These are phyloP conservation scores for Corythoichthys haematopterus DNA, from an alignment of 2,113 vertebrate genomes.

Conservation along the genomic window DNA sequence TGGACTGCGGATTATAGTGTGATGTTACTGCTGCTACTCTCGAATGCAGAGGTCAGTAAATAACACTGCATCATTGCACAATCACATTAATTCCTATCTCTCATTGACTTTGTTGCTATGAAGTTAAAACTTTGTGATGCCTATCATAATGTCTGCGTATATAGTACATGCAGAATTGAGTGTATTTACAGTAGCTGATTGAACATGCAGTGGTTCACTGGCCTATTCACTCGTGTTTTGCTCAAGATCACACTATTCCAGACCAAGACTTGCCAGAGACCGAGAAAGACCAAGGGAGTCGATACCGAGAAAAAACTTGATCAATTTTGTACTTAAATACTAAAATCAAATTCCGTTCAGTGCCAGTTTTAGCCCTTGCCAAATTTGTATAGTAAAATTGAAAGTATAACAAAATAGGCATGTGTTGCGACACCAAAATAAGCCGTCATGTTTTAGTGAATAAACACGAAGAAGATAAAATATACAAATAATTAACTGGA, in stretches of 20 bases:
- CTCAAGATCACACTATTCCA: too few relatives aligned
- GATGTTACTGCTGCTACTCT: not conserved
- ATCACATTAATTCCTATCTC: not conserved
- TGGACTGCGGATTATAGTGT: slow-evolving; percentile 1
- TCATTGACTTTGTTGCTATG: not conserved
- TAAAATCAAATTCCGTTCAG: not conserved
- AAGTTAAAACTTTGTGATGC: not conserved
- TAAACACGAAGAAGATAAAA: too few relatives aligned
- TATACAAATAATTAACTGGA: too few relatives aligned
- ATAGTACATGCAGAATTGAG: not conserved
- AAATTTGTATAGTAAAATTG: not conserved
- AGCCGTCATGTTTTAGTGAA: not conserved
- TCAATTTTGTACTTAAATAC: not conserved
- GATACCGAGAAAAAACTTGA: too few relatives aligned
- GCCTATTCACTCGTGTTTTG: not conserved
- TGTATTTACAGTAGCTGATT: not conserved
- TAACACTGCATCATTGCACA: not conserved
- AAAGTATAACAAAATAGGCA: not conserved
- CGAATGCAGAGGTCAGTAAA: not conserved
- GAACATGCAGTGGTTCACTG: not conserved
- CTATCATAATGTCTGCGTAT: not conserved
- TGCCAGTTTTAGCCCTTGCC: not conserved
- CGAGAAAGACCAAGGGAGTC: too few relatives aligned
- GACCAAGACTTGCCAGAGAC: too few relatives aligned
- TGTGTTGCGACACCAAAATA: not conserved